Evolutionary conservation across 2,888 invertebrate genomes (phyloP), one percentile per base, ranked within the genome.

Genomic region (Nasonia oneida): DNA sequence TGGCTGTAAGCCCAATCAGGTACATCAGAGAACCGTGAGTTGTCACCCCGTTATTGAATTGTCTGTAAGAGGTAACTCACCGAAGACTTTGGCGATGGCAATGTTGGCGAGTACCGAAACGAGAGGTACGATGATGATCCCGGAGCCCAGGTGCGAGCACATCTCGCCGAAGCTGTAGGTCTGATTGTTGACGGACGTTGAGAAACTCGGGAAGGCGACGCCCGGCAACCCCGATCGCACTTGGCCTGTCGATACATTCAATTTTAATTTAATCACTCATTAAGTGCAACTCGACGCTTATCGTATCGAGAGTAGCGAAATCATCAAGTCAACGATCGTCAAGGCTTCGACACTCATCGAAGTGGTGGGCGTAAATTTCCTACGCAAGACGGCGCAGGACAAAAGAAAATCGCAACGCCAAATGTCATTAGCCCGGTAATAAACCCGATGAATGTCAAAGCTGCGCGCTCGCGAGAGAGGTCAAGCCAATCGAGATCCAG

Each of bases 61-160:
- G 3, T 64, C 5, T 64, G 8, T 23, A 23, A 64, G 0, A 10
- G 61, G 23, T 4, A 29, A 67, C 84, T 95, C 94, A 98, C 98
- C 95, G 94, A 98, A 99, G 10, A 98, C 97, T 94, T 98, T 99
- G 18, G 98, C 98, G 89, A 99, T 99, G 50, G 99, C 98, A 85
- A 98, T 97, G 91, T 98, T 98, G 79, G 98, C 98, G 87, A 99
- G 94, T 84, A 99, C 96, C 87, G 98, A 97, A 83, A 98, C 96
- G 53, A 98, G 93, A 4, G 99, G 98, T 89, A 98, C 94, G 88
- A 99, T 95, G 81, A 97, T 90, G 77, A 98, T 95, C 15, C 97
- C 97, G 81, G 96, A 94, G 85, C 98, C 97, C 85, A 98, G 94
- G 90, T 95, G 95, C 86, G 94, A 94, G 84, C 96, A 94, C 95